Evolutionary conservation across 1,140 invertebrate species (phyloP).

Genomic region (Mactra quadrangularis): DNA sequence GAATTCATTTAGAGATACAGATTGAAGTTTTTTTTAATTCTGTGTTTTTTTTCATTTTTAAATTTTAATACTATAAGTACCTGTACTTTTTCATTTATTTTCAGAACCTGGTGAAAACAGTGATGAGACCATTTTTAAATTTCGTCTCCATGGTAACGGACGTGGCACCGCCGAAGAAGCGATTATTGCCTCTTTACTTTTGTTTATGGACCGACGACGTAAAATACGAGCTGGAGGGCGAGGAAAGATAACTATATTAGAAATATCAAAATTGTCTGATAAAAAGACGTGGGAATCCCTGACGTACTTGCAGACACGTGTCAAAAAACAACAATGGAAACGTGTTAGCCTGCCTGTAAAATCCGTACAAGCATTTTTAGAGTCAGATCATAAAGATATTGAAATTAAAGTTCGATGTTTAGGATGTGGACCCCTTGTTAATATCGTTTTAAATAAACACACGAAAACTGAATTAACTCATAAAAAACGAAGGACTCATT

Average conservation of each 20-base stretch:
- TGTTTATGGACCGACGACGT: constrained; percentile 36
- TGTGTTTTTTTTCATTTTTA: too few species aligned
- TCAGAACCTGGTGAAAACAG: not conserved
- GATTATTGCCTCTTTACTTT: constrained; percentile 6
- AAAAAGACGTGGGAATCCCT: constrained; percentile 22
- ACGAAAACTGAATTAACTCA: not conserved
- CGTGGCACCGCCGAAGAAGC: constrained; percentile 9
- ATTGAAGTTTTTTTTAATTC: too few species aligned
- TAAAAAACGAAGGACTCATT: not conserved
- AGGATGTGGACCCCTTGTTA: constrained; percentile 51
- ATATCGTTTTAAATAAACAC: constrained; percentile 37
- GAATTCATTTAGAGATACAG: too few species aligned
- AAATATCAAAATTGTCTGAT: constrained; percentile 15
- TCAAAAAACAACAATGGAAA: constrained; percentile 53
- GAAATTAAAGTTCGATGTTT: constrained; percentile 45
- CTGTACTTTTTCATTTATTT: too few species aligned
- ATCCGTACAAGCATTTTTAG: constrained; percentile 37
- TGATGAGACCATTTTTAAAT: constrained; percentile 26
- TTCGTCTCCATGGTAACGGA: constrained; percentile 14
- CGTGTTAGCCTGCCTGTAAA: constrained; percentile 46
- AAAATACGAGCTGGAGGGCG: constrained; percentile 32
- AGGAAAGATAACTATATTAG: constrained; percentile 53
- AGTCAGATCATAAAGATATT: constrained; percentile 5
- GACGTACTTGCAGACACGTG: constrained; percentile 29
- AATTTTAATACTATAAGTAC: too few species aligned